These are phyloP conservation scores for Physeter macrocephalus DNA, from an alignment of 2,113 vertebrate genomes.

Conservation along the genomic window DNA sequence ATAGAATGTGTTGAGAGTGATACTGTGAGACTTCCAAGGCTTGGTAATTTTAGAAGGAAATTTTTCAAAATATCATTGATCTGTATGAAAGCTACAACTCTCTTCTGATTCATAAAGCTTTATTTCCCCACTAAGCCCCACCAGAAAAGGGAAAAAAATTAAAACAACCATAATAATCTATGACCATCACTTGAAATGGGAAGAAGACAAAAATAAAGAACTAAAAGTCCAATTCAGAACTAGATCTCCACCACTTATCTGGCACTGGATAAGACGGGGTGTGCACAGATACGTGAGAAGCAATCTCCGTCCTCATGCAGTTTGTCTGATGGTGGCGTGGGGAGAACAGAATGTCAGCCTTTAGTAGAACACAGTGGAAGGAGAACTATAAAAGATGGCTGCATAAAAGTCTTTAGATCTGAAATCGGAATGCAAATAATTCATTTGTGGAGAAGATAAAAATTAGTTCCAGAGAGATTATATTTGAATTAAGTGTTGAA, in stretches of 20 bases:
- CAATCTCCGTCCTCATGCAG: neutral
- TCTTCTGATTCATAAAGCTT: conserved; percentile 23
- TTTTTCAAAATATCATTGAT: conserved; percentile 60
- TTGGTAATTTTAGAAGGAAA: conserved; percentile 64
- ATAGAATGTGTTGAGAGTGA: neutral
- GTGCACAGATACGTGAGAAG: neutral
- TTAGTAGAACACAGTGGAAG: neutral
- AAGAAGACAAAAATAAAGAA: neutral
- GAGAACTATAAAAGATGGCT: neutral
- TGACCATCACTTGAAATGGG: neutral
- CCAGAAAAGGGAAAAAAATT: neutral
- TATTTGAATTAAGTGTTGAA: neutral
- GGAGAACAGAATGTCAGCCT: neutral
- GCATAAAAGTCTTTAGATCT: neutral
- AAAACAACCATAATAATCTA: neutral
- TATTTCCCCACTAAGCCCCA: neutral
- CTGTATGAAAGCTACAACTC: conserved; percentile 42
- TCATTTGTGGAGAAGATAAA: neutral
- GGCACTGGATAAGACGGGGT: neutral
- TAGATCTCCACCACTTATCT: neutral
- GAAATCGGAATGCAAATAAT: neutral
- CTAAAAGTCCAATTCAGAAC: neutral
- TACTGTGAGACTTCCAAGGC: neutral
- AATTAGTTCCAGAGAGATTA: neutral
- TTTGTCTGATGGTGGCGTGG: neutral